A percentile compares a stretch with the other conserved stretches of the same genome.
These are phyloP conservation scores for Melanotaenia duboulayi DNA, from an alignment of 2,113 vertebrate genomes.

Conservation along the genomic window DNA sequence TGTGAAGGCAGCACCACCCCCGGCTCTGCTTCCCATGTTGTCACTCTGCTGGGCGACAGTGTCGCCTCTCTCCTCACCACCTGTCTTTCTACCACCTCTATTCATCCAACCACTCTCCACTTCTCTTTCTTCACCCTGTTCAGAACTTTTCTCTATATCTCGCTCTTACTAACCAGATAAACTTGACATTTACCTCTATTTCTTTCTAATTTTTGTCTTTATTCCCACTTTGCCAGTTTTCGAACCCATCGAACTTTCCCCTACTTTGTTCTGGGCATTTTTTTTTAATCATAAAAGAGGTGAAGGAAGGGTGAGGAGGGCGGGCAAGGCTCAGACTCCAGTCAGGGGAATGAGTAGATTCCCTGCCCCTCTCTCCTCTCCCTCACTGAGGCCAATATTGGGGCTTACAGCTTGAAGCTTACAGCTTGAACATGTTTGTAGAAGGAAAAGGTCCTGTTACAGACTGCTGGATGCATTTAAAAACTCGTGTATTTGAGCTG, in stretches of 20 bases:
- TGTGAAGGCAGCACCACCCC: constrained; percentile 39
- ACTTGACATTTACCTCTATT: background rate
- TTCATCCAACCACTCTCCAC: background rate
- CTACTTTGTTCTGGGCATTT: constrained; percentile 33
- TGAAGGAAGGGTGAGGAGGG: constrained; percentile 22
- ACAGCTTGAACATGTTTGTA: constrained; percentile 44
- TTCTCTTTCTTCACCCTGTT: background rate
- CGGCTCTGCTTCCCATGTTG: constrained; percentile 15
- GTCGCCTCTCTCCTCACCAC: constrained; percentile 36
- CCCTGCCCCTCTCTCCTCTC: constrained; percentile 47
- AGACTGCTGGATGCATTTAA: constrained; percentile 26
- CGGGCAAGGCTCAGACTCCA: constrained; percentile 24
- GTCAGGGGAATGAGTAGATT: constrained; percentile 42
- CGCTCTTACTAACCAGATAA: background rate
- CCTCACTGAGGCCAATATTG: constrained; percentile 62
- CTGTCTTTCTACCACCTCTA: constrained; percentile 6
- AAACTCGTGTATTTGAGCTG: background rate
- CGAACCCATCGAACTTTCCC: constrained; percentile 4
- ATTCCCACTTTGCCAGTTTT: constrained; percentile 1
- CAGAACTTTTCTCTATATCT: background rate
- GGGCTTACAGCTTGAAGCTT: constrained; percentile 49
- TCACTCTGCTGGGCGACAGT: constrained; percentile 40
- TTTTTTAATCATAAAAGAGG: constrained; percentile 42
- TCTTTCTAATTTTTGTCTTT: constrained; percentile 21
- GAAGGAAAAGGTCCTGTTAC: constrained; percentile 45